Conservation (phyloP, 2,888 invertebrate species). For the Euplagia quadripunctaria region DNA sequence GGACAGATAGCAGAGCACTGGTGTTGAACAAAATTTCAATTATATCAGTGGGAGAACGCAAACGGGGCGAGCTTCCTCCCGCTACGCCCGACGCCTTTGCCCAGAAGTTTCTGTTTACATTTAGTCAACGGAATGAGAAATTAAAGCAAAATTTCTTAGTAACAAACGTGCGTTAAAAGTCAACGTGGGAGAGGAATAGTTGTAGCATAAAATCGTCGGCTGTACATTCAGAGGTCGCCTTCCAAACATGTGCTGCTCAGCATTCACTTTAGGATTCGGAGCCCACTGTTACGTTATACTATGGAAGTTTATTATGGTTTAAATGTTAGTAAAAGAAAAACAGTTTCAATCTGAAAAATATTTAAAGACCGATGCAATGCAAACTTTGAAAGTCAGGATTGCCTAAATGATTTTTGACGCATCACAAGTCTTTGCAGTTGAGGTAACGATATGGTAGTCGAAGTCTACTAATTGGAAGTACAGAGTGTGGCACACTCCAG, state of each 20-base stretch:
- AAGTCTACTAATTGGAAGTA: no score
- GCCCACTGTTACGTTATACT: conserved; percentile 22
- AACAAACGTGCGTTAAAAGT: conserved; percentile 76
- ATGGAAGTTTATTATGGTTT: background rate
- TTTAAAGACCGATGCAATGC: background rate
- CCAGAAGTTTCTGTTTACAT: conserved; percentile 79
- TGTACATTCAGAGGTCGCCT: conserved; percentile 30
- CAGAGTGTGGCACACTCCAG: no score
- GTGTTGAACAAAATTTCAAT: conserved; percentile 80
- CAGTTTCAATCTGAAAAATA: background rate
- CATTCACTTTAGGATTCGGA: conserved; percentile 34
- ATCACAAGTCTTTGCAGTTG: no score
- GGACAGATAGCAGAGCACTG: conserved; percentile 66
- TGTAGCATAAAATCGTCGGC: conserved; percentile 68
- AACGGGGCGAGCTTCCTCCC: conserved; percentile 63
- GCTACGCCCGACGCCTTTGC: conserved; percentile 58
- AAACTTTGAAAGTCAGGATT: no score
- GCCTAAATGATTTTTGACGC: no score
- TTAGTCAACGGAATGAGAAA: conserved; percentile 83
- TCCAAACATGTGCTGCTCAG: conserved; percentile 33
- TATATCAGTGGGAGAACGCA: conserved; percentile 68
- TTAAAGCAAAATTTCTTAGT: conserved; percentile 80
- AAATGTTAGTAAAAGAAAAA: background rate
- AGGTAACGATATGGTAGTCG: no score
- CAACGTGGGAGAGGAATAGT: conserved; percentile 61